Base-by-base conservation (phyloP, 2,797 vertebrate species). In the Erpetoichthys calabaricus region DNA sequence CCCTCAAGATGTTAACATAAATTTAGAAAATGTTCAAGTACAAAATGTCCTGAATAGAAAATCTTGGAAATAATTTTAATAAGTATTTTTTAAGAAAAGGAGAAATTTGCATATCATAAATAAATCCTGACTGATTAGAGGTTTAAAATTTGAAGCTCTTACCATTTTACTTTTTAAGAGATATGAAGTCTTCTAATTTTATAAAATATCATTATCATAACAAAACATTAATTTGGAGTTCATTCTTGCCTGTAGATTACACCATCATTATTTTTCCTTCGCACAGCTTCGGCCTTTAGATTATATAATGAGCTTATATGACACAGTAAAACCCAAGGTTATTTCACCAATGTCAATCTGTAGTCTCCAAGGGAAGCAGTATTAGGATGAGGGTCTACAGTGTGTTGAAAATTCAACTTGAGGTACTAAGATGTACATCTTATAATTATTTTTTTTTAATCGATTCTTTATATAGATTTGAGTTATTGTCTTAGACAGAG, bases 331-430 rank as follows among this genome's bases (percentile, higher is more conserved):
- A 54, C 41, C 53, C 53, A 54, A 54, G 41, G 53, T 43, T 54
- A 54, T 6, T 54, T 54, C 53, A 54, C 53, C 53, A 54, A 54
- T 54, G 6, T 54, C 53, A 54, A 54, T 54, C 8, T 54, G 53
- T 42, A 54, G 44, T 42, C 53, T 54, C 53, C 10, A 54, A 54
- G 10, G 3, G 53, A 41, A 54, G 53, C 6, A 8, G 53, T 54
- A 54, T 54, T 54, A 54, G 3, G 53, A 3, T 7, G 2, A 42
- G 6, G 6, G 41, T 9, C n/a, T n/a, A n/a, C 53, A 42, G 10
- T 7, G 44, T 43, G 41, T 54, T 54, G 5, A 54, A 54, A 54
- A 54, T 4, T 43, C 54, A 5, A 54, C 53, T 7, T 7, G 44
- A 54, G 10, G 41, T 42, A 43, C 5, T 8, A 43, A 6, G 9